These are phyloP conservation scores for Tiliacea citrago DNA, from an alignment of 2,888 invertebrate genomes.

Conservation along the genomic window DNA sequence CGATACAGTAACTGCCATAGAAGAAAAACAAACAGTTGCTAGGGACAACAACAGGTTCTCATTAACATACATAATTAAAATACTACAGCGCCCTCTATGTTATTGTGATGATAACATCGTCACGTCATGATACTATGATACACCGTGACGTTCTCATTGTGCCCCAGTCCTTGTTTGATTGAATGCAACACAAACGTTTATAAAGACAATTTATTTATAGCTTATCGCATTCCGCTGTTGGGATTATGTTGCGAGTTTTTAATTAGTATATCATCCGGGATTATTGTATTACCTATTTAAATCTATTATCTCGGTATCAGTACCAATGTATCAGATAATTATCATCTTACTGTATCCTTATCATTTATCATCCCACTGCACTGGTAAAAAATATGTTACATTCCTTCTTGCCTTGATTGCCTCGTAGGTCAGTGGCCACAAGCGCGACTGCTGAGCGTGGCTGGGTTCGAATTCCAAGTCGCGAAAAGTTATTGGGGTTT, in stretches of 20 bases:
- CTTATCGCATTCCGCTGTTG: background rate
- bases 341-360: background rate
- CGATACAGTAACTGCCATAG: background rate
- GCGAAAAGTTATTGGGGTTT: background rate
- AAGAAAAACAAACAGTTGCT: background rate
- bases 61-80: background rate
- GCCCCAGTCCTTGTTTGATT: slow-evolving; percentile 28
- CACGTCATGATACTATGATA: slow-evolving; percentile 19
- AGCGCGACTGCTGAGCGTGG: background rate
- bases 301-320: background rate
- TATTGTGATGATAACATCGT: background rate
- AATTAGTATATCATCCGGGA: slow-evolving; percentile 37
- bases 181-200: slow-evolving; percentile 14
- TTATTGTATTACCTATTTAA: slow-evolving; percentile 23
- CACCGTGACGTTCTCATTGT: slow-evolving; percentile 32
- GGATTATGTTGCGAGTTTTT: slow-evolving; percentile 32
- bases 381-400: background rate
- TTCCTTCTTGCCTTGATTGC: background rate
- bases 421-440: background rate
- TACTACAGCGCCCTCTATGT: background rate
- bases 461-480: background rate
- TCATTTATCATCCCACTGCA: background rate
- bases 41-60: background rate
- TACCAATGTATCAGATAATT: slow-evolving; percentile 16
- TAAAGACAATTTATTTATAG: slow-evolving; percentile 29